Evolutionary conservation across 1,140 invertebrate species (phyloP).

Genomic region (Cotesia chilonis): DNA sequence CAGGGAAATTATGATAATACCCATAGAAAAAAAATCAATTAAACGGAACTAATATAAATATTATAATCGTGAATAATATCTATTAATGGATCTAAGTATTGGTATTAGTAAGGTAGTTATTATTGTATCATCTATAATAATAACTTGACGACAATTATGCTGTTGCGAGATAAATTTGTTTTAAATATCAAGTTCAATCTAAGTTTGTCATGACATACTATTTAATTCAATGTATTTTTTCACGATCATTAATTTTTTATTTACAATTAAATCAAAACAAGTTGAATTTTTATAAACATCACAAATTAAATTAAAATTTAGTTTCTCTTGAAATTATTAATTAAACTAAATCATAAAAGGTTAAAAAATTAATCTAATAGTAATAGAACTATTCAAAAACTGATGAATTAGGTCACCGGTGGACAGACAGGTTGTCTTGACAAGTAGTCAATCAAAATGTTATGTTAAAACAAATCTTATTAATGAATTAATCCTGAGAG

Average conservation of each 20-base stretch:
- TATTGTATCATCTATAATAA: slow-evolving; percentile 40
- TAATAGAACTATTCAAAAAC: slow-evolving; percentile 9
- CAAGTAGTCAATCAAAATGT: slow-evolving; percentile 41
- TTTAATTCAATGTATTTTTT: slow-evolving; percentile 2
- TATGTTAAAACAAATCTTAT: neutral
- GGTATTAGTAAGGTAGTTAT: neutral
- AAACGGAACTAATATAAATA: too few relatives aligned
- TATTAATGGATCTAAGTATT: too few relatives aligned
- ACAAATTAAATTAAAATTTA: too few relatives aligned
- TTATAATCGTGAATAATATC: too few relatives aligned
- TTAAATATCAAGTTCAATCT: slow-evolving; percentile 31
- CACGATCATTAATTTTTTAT: neutral
- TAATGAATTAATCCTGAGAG: neutral
- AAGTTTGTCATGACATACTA: slow-evolving; percentile 13
- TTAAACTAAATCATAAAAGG: neutral
- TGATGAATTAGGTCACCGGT: slow-evolving; percentile 52
- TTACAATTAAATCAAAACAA: too few relatives aligned
- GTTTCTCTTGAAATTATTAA: neutral
- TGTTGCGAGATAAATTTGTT: slow-evolving; percentile 20
- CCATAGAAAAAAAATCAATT: too few relatives aligned
- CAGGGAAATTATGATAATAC: too few relatives aligned
- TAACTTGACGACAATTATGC: slow-evolving; percentile 28
- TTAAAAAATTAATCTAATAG: slow-evolving; percentile 22
- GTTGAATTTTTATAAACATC: too few relatives aligned
- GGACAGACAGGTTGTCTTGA: slow-evolving; percentile 52